These are phyloP conservation scores for Cranoglanis bouderius DNA, from an alignment of 2,113 vertebrate genomes.

Conservation along the genomic window DNA sequence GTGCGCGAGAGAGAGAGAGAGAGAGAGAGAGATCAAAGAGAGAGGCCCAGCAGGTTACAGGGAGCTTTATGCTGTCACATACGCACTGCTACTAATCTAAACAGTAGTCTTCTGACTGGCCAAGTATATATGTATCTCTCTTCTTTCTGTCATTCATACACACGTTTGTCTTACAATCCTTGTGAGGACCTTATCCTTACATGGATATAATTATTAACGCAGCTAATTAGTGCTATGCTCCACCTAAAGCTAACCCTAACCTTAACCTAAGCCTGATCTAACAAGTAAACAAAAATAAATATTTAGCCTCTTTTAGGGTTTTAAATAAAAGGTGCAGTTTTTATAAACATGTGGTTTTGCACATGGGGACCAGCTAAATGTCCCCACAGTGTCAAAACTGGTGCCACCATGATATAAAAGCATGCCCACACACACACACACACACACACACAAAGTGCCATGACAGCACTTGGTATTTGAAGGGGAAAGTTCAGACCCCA, in stretches of 20 bases:
- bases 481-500: constrained; percentile 44
- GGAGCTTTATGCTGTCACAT: neutral
- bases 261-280: neutral
- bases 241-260: neutral
- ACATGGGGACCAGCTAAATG: too few relatives aligned
- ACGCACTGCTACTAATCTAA: constrained; percentile 4
- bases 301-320: neutral
- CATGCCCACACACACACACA: neutral
- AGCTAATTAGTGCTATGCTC: neutral
- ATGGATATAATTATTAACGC: neutral
- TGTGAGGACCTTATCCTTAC: neutral
- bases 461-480: constrained; percentile 36
- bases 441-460: constrained; percentile 22
- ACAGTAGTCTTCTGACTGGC: neutral
- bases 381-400: too few relatives aligned
- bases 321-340: neutral
- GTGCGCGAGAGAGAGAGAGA: too few relatives aligned
- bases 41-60: neutral
- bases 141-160: neutral
- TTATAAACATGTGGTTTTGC: neutral
- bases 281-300: neutral
- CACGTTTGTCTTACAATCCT: too few relatives aligned
- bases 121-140: neutral
- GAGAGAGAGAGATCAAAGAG: neutral
- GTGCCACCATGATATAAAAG: constrained; percentile 4